Percentiles rank a stretch among this genome's conserved stretches.
Conservation (phyloP, 2,113 vertebrate genomes). For the Percopsis transmontana region DNA sequence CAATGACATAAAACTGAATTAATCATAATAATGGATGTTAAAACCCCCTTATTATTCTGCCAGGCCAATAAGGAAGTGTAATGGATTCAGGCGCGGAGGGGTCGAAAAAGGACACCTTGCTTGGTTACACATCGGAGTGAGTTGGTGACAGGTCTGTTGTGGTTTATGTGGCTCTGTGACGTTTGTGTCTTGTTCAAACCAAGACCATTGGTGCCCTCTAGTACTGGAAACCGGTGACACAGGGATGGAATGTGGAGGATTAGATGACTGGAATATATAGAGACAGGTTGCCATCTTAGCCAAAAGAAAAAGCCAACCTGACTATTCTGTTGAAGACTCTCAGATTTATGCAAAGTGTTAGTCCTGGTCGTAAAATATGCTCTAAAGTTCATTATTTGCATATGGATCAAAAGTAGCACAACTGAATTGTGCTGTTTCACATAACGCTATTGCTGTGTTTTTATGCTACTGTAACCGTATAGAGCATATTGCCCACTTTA, state of each 20-base stretch:
- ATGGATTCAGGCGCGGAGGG: not conserved
- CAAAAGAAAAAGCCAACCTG: not conserved
- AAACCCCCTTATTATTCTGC: not conserved
- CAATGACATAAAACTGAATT: constrained; percentile 1
- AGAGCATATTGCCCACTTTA: too few relatives aligned
- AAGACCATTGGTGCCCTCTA: constrained; percentile 47
- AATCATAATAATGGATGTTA: not conserved
- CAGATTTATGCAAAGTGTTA: too few relatives aligned
- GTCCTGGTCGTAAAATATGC: too few relatives aligned
- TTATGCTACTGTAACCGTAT: too few relatives aligned
- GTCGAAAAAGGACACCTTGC: not conserved
- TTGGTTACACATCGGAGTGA: too few relatives aligned
- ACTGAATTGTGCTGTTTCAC: too few relatives aligned
- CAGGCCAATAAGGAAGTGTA: constrained; percentile 13
- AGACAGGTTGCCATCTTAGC: not conserved
- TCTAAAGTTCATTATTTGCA: not conserved
- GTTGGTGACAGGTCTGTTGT: not conserved
- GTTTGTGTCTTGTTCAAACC: not conserved
- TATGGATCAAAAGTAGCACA: not conserved
- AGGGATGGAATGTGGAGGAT: not conserved
- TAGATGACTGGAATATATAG: not conserved
- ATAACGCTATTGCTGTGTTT: too few relatives aligned
- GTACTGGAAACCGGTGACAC: constrained; percentile 27
- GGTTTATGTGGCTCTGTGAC: not conserved
- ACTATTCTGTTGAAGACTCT: not conserved